Evolutionary conservation across 2,888 invertebrate genomes (phyloP).

Genomic region (Raillietiella orientalis): DNA sequence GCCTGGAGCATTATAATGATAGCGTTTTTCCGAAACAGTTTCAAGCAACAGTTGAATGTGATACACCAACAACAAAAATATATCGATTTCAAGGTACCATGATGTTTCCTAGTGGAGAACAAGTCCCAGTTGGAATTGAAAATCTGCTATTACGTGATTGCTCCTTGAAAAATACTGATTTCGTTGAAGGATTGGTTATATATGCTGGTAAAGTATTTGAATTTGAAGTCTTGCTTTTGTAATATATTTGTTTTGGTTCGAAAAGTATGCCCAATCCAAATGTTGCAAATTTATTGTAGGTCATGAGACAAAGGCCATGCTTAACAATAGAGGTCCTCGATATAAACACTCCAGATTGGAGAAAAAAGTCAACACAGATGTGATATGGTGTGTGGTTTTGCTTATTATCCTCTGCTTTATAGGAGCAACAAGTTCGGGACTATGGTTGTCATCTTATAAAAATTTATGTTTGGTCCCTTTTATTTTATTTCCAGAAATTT

Average conservation of each 20-base stretch:
- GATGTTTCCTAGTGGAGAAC: conserved; percentile 33
- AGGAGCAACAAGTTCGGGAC: conserved; percentile 14
- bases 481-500: conserved; percentile 14
- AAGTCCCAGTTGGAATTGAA: conserved; percentile 52
- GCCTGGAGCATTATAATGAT: conserved; percentile 35
- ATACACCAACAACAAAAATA: conserved; percentile 77
- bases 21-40: conserved; percentile 56
- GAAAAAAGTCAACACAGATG: conserved; percentile 74
- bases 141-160: conserved; percentile 77
- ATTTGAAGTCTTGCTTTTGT: too few relatives aligned
- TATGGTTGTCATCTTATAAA: conserved; percentile 4
- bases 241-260: too few relatives aligned
- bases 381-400: conserved; percentile 36
- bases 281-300: conserved; percentile 18
- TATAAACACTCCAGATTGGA: conserved; percentile 76
- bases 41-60: conserved; percentile 55
- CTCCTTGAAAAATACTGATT: conserved; percentile 81
- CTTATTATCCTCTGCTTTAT: conserved; percentile 16
- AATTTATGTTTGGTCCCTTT: conserved; percentile 10
- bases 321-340: conserved; percentile 80
- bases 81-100: conserved; percentile 74
- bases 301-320: conserved; percentile 89
- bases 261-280: too few relatives aligned
- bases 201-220: conserved; percentile 60
- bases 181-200: conserved; percentile 77